Percentiles rank a stretch among this genome's conserved stretches.
Conservation (phyloP, 2,797 vertebrate species). For the Scolopax bukidnonensis region DNA sequence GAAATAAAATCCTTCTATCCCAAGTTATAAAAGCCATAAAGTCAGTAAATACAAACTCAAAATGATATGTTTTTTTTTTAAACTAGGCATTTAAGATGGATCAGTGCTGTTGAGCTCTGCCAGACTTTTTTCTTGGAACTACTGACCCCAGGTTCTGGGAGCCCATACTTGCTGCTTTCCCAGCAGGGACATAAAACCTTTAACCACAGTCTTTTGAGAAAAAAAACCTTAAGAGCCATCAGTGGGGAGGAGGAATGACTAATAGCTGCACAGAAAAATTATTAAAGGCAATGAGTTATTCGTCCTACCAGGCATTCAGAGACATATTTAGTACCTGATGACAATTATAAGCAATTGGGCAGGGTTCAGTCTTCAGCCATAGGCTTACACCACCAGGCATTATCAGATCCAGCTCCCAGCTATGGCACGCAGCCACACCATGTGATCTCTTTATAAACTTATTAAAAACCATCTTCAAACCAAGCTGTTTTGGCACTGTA, state of each 20-base stretch:
- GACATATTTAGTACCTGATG: not conserved
- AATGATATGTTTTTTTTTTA: slow-evolving; percentile 11
- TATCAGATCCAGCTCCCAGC: slow-evolving; percentile 24
- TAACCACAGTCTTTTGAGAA: not conserved
- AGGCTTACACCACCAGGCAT: not conserved
- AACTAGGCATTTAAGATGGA: not conserved
- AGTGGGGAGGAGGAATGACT: not conserved
- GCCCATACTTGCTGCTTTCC: not conserved
- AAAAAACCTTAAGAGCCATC: not conserved
- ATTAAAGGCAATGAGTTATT: not conserved
- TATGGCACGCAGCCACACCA: slow-evolving; percentile 22
- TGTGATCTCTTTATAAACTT: not conserved
- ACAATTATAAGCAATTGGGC: slow-evolving; percentile 17
- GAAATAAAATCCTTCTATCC: not conserved
- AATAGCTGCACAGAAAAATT: slow-evolving; percentile 17
- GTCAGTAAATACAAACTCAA: not conserved
- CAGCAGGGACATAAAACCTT: not conserved
- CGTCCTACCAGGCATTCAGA: not conserved
- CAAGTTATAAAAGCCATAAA: slow-evolving; percentile 1
- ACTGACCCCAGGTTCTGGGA: slow-evolving; percentile 32
- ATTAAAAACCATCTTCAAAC: slow-evolving; percentile 31
- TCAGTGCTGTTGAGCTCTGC: not conserved
- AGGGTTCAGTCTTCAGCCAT: not conserved
- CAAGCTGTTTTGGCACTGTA: not conserved
- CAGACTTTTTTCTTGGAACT: slow-evolving; percentile 34